Evolutionary conservation across 2,113 vertebrate genomes (phyloP), one percentile per base, ranked within the genome.

Genomic region (Syrrhaptes paradoxus): DNA sequence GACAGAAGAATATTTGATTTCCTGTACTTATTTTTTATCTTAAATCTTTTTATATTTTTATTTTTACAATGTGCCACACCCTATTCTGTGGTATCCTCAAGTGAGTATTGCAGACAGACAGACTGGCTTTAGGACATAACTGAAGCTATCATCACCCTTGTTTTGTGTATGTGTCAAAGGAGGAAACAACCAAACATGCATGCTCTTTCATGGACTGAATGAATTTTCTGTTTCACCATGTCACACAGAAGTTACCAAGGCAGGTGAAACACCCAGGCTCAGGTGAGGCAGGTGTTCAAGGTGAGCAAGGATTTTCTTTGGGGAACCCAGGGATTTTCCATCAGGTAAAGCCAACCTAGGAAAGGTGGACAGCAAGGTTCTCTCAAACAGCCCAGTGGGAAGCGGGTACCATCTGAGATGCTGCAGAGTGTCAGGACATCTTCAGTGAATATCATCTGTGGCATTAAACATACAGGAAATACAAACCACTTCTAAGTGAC

Each of bases 281-380:
- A 34, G 34, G 25, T 0, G 0, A 84, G 25, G 17, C 25, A 55
- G 54, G 5, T 0, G 0, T 32, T 24, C 21, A 80, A 87, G 22
- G 4, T 38, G 9, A 28, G 17, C 45, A 34, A 68, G 13, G 26
- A 38, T 57, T 80, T 86, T 89, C 5, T 6, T 32, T 3, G 2
- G 11, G 34, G 12, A 79, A 29, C 6, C 6, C 12, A 13, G 17
- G 6, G 3, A 2, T 13, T 49, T 11, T 49, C 13, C 11, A 18
- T 17, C 11, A 67, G 11, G 4, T 57, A 61, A 79, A 75, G 15
- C 8, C 16, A 79, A 5, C 4, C 2, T 28, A 55, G 34, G 29
- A 41, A 29, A 75, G 36, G 32, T 0, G 3, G 45, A 41, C 28
- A 59, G 31, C 20, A 73, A 31, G 4, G 51, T 46, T 17, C 7